Base-by-base conservation (phyloP, 2,888 invertebrate genomes). In the Plutella xylostella region DNA sequence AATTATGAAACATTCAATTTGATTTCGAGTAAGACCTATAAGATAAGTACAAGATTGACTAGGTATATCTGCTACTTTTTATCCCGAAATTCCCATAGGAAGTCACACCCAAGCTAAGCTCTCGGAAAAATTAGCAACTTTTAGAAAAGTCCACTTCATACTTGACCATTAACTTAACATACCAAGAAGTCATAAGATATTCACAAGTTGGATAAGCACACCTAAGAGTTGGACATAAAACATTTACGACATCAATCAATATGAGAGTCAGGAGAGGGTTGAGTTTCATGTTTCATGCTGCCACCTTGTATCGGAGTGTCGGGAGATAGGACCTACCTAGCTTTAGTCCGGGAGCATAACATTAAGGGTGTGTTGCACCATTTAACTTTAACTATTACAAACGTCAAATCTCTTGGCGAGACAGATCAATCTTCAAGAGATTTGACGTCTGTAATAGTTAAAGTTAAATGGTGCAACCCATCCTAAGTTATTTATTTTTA, bases 261-360 rank as follows among this genome's bases (percentile, higher is more conserved):
- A 70, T 65, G 60, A 60, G 68, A 61, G 60, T 57, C 51, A 51
- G 20, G 18, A 31, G 42, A 45, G 51, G 55, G 51, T 48, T 51
- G 48, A 60, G 55, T 63, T 71, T 62, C 65, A 72, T 73, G 68
- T 72, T 71, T 70, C 66, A 69, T 72, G 68, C 71, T 69, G 61
- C 66, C 65, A 65, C 63, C 64, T 55, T 58, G 52, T 53, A 35
- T 18, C 18, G 21, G 12, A 38, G 4, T n/a, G n/a, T n/a, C n/a
- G 42, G 42, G 44, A 45, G 55, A 51, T 50, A n/a, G n/a, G n/a
- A n/a, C n/a, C n/a, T n/a, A n/a, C n/a, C n/a, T n/a, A 52, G 48
- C 31, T 47, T 39, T 66, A 60, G 68, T 40, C 45, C 15, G 47
- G 47, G 68, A 64, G 69, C 42, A 28, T 28, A n/a, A n/a, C 5